A percentile compares a stretch with the other conserved stretches of the same genome.
phyloP scores from a whole-genome alignment of 2,797 vertebrate genomes.

The Tenualosa thibaudeaui region DNA sequence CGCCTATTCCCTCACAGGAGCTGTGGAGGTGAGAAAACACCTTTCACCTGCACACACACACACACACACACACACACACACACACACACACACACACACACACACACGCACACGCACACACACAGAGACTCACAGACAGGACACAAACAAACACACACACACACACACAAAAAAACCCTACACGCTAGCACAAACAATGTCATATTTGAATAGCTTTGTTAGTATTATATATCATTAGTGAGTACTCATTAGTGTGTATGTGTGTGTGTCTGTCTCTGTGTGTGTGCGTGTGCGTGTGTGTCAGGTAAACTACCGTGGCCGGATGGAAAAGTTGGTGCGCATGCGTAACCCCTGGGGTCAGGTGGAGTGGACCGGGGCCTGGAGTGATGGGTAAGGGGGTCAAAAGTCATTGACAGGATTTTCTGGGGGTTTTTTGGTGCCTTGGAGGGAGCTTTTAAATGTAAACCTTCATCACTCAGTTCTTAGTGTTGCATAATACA shows the following conservation, averaged over 20 bases:
- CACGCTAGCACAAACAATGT: too few species aligned
- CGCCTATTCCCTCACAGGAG: slow-evolving; percentile 60
- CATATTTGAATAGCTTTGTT: too few species aligned
- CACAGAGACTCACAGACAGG: background rate
- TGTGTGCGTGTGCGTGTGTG: slow-evolving; percentile 25
- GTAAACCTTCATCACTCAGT: too few species aligned
- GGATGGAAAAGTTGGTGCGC: slow-evolving; percentile 80
- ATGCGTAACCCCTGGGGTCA: slow-evolving; percentile 91
- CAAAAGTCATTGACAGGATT: background rate
- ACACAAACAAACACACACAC: background rate
- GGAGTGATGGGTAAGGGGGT: slow-evolving; percentile 81
- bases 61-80: background rate
- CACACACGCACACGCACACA: background rate
- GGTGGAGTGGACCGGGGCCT: slow-evolving; percentile 91
- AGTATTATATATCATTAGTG: too few species aligned
- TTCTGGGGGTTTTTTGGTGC: background rate
- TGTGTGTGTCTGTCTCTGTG: slow-evolving; percentile 17
- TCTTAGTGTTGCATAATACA: too few species aligned
- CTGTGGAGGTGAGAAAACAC: slow-evolving; percentile 44
- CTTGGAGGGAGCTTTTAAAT: too few species aligned
- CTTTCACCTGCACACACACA: background rate
- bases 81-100: background rate
- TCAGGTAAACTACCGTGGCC: slow-evolving; percentile 80
- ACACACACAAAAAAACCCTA: too few species aligned
- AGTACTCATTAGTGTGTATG: background rate